phyloP scores from a whole-genome alignment of 2,888 invertebrate species.

The Erannis defoliaria region DNA sequence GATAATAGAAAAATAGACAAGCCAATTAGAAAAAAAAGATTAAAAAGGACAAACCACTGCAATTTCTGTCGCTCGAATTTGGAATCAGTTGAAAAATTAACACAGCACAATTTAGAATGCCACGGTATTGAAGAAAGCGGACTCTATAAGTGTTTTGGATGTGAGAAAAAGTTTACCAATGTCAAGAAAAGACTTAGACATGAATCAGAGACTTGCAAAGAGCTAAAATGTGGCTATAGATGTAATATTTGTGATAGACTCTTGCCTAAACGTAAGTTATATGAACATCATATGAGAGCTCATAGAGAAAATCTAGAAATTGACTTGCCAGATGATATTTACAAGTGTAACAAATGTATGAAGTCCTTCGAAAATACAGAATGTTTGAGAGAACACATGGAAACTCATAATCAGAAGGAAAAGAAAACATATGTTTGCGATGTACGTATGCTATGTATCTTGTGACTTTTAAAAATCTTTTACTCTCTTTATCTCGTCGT shows the following conservation, averaged over 20 bases:
- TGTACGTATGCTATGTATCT: constrained; percentile 56
- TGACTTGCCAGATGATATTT: constrained; percentile 64
- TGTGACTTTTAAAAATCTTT: background rate
- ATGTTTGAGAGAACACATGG: constrained; percentile 59
- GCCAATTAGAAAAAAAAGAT: constrained; percentile 49
- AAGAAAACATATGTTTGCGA: constrained; percentile 76
- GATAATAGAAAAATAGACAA: background rate
- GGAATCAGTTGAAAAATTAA: constrained; percentile 51
- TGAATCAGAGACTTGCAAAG: constrained; percentile 71
- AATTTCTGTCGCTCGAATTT: constrained; percentile 68
- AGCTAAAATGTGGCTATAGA: constrained; percentile 71
- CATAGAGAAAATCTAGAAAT: constrained; percentile 62
- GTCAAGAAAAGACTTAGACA: constrained; percentile 65
- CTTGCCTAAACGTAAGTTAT: constrained; percentile 64
- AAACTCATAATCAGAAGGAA: constrained; percentile 52
- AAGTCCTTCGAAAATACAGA: constrained; percentile 64
- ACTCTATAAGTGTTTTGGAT: constrained; percentile 74
- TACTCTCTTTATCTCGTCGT: too few species aligned
- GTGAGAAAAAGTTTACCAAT: constrained; percentile 68
- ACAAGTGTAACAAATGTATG: constrained; percentile 69
- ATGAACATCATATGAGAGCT: constrained; percentile 68
- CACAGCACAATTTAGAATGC: constrained; percentile 60
- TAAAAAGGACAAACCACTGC: constrained; percentile 63
- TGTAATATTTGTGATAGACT: constrained; percentile 66
- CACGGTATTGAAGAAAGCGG: constrained; percentile 65